Percentiles rank a stretch among this genome's conserved stretches.
Conservation (phyloP, 2,888 invertebrate genomes). For the Oxyteleia sp. region DNA sequence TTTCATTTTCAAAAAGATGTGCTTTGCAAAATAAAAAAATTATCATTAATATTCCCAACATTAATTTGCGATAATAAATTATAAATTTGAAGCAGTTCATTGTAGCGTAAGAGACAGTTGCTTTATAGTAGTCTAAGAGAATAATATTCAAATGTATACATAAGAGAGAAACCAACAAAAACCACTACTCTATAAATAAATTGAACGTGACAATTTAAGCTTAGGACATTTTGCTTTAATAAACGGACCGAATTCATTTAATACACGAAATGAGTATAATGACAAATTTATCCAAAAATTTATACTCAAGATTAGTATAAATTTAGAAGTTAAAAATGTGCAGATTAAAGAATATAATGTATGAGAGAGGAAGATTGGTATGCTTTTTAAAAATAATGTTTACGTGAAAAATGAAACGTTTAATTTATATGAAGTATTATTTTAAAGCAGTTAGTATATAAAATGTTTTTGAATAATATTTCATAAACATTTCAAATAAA, state of each 20-base stretch:
- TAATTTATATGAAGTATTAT: too few species aligned
- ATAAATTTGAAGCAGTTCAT: constrained; percentile 31
- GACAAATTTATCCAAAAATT: constrained; percentile 32
- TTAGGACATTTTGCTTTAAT: constrained; percentile 55
- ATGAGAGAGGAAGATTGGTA: too few species aligned
- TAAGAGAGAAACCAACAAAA: constrained; percentile 57
- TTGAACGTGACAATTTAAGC: constrained; percentile 62
- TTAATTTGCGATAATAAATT: constrained; percentile 15
- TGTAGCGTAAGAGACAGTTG: constrained; percentile 49
- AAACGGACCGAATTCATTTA: constrained; percentile 47
- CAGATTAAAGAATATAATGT: too few species aligned
- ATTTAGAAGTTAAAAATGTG: constrained; percentile 36
- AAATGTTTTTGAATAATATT: too few species aligned
- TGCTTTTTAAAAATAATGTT: too few species aligned
- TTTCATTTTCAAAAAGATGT: too few species aligned
- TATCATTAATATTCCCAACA: too few species aligned
- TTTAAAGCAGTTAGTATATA: too few species aligned
- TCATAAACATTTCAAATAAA: too few species aligned
- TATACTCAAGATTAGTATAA: constrained; percentile 33
- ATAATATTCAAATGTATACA: constrained; percentile 46
- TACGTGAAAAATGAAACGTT: too few species aligned
- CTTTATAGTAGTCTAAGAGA: constrained; percentile 40
- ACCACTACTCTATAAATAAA: constrained; percentile 62
- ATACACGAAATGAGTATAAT: constrained; percentile 28
- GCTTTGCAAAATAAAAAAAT: too few species aligned